Conservation (phyloP, 1,140 invertebrate species). For the Drosophila carrolli region DNA sequence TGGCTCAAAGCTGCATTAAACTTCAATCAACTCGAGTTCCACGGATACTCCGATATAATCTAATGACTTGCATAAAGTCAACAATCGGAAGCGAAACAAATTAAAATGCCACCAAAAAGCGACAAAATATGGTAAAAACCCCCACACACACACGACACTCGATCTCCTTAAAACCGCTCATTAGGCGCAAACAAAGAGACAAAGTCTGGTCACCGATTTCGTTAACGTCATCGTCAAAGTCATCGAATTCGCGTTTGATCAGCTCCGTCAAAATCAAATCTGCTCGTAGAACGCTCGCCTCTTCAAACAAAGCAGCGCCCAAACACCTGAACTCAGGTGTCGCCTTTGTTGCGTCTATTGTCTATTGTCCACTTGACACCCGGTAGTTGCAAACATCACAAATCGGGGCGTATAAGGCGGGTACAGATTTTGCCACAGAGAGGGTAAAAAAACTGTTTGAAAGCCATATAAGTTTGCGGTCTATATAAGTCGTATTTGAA, state of each 20-base stretch:
- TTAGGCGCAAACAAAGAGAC: slow-evolving; percentile 62
- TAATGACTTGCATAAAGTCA: slow-evolving; percentile 62
- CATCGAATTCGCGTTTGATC: slow-evolving; percentile 32
- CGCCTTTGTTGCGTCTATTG: slow-evolving; percentile 29
- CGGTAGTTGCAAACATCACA: slow-evolving; percentile 10
- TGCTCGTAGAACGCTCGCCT: slow-evolving; percentile 30
- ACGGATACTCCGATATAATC: slow-evolving; percentile 65
- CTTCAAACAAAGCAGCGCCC: slow-evolving; percentile 51
- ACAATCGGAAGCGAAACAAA: slow-evolving; percentile 76
- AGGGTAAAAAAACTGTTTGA: neutral
- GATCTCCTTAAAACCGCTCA: slow-evolving; percentile 43
- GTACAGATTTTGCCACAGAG: slow-evolving; percentile 13
- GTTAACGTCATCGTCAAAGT: neutral
- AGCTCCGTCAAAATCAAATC: slow-evolving; percentile 25
- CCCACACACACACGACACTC: slow-evolving; percentile 36
- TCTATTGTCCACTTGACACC: slow-evolving; percentile 32
- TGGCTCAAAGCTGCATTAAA: slow-evolving; percentile 23
- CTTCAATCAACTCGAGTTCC: slow-evolving; percentile 22
- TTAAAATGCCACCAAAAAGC: slow-evolving; percentile 61
- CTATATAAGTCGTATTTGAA: neutral
- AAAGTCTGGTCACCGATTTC: slow-evolving; percentile 17
- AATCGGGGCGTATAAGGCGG: slow-evolving; percentile 31
- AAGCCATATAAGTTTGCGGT: slow-evolving; percentile 8
- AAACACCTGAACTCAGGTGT: slow-evolving; percentile 40
- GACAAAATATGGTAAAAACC: slow-evolving; percentile 30